A percentile compares a stretch with the other conserved stretches of the same genome.
phyloP scores from a whole-genome alignment of 1,140 invertebrate species.

The Danaus plexippus region DNA sequence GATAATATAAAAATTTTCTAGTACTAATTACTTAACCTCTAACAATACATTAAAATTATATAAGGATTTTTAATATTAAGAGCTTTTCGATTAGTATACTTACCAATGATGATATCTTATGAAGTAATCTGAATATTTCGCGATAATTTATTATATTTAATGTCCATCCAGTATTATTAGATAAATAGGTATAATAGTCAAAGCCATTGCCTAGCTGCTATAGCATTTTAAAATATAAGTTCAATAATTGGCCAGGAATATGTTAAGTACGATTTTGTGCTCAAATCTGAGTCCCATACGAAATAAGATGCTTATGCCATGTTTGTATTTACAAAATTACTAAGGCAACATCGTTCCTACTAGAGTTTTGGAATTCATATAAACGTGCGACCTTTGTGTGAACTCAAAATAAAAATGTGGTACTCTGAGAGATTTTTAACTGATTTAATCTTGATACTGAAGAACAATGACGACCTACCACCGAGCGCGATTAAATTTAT shows the following conservation, averaged over 20 bases:
- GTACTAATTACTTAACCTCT: conserved; percentile 45
- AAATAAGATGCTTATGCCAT: neutral
- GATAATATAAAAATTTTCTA: conserved; percentile 35
- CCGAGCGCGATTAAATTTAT: too few species aligned
- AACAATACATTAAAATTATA: conserved; percentile 46
- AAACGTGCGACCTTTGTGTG: conserved; percentile 18
- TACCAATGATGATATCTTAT: conserved; percentile 64
- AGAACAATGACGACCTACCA: too few species aligned
- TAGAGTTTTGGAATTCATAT: conserved; percentile 30
- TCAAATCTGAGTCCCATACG: conserved; percentile 3
- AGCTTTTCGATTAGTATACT: conserved; percentile 67
- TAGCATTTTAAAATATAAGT: conserved; percentile 51
- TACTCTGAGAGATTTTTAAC: too few species aligned
- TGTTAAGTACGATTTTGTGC: conserved; percentile 28
- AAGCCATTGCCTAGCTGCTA: conserved; percentile 55
- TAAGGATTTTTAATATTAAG: conserved; percentile 65
- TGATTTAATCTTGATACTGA: too few species aligned
- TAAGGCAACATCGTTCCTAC: neutral
- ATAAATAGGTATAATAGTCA: conserved; percentile 57
- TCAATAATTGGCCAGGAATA: conserved; percentile 43
- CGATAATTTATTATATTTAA: conserved; percentile 62
- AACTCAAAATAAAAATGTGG: neutral
- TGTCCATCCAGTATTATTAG: conserved; percentile 71
- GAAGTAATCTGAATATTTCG: conserved; percentile 63
- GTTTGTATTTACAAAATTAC: conserved; percentile 4